Evolutionary conservation across 1,140 invertebrate species (phyloP).

Genomic region (Trinorchestia longiramus): DNA sequence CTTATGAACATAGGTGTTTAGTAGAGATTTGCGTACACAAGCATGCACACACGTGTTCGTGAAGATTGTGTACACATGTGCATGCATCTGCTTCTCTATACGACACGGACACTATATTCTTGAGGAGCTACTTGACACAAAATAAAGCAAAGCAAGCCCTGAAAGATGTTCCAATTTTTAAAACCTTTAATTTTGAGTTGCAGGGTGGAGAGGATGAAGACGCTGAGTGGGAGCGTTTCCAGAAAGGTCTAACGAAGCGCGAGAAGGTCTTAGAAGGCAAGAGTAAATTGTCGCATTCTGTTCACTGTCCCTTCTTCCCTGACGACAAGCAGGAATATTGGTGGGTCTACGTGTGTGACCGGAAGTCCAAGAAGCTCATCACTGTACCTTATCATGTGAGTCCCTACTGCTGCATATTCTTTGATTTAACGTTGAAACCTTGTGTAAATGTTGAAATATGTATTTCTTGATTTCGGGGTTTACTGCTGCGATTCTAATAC

Average conservation of each 20-base stretch:
- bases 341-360: constrained; percentile 98
- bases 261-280: constrained; percentile 92
- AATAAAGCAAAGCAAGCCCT: too few relatives aligned
- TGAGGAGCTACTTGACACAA: too few relatives aligned
- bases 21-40: too few relatives aligned
- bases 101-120: too few relatives aligned
- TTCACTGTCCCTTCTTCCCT: constrained; percentile 96
- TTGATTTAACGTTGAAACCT: too few relatives aligned
- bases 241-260: constrained; percentile 74
- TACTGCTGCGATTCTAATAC: background rate
- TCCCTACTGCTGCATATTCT: constrained; percentile 63
- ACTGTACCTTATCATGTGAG: constrained; percentile 91
- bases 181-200: background rate
- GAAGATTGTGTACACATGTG: too few relatives aligned
- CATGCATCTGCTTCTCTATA: too few relatives aligned
- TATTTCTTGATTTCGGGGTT: background rate
- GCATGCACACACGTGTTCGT: too few relatives aligned
- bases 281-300: constrained; percentile 92
- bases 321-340: constrained; percentile 98
- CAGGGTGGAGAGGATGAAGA: constrained; percentile 71
- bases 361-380: constrained; percentile 88
- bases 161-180: too few relatives aligned
- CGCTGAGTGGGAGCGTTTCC: constrained; percentile 75
- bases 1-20: too few relatives aligned
- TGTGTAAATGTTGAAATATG: too few relatives aligned